Percentiles rank a stretch among this genome's conserved stretches.
phyloP scores from a whole-genome alignment of 2,797 vertebrate species.

The Odontamblyopus rebecca region DNA sequence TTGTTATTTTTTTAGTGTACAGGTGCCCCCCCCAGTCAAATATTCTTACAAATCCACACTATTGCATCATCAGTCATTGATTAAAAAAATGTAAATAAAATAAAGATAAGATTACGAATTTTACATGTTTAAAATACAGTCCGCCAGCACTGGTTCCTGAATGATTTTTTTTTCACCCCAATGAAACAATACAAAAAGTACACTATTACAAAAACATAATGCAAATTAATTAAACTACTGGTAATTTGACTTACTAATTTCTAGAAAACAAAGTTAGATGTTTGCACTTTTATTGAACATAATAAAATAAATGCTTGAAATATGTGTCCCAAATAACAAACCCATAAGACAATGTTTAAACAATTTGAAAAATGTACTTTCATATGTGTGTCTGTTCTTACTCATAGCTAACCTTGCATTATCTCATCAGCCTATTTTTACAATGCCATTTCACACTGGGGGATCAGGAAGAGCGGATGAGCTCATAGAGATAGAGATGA shows the following conservation, averaged over 20 bases:
- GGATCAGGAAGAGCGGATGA: slow-evolving; percentile 65
- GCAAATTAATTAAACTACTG: too few species aligned
- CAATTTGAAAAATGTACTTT: not conserved
- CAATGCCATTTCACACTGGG: slow-evolving; percentile 15
- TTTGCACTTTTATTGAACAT: not conserved
- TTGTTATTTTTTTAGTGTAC: not conserved
- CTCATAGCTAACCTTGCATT: slow-evolving; percentile 18
- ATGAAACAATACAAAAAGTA: too few species aligned
- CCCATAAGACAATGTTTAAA: not conserved
- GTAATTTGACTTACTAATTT: too few species aligned
- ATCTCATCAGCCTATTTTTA: slow-evolving; percentile 36
- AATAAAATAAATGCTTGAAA: not conserved
- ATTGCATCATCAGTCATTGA: not conserved
- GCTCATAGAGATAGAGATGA: slow-evolving; percentile 61
- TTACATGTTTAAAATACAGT: too few species aligned
- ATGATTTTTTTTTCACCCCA: too few species aligned
- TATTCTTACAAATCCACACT: not conserved
- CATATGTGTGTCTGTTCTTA: not conserved
- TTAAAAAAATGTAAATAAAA: too few species aligned
- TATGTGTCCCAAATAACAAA: not conserved
- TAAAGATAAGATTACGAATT: too few species aligned
- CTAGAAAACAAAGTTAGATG: too few species aligned
- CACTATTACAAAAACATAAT: too few species aligned
- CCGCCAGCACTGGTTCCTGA: too few species aligned
- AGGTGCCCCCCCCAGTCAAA: not conserved